Percentiles rank a stretch among this genome's conserved stretches.
phyloP scores from a whole-genome alignment of 2,888 invertebrate genomes.

The Euzetes globulus region DNA sequence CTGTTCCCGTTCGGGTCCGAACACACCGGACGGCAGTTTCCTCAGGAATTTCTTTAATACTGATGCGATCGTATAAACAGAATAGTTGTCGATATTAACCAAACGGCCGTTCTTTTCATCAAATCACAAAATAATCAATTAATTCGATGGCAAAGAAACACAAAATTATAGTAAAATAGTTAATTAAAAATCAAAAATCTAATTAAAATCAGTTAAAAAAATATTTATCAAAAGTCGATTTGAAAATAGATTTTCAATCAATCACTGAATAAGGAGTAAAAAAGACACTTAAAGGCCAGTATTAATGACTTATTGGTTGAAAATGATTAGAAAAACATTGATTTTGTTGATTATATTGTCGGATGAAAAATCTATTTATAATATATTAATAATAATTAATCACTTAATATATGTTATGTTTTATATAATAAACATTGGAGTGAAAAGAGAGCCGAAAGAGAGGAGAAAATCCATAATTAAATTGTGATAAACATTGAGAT shows the following conservation, averaged over 20 bases:
- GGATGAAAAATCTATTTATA: background rate
- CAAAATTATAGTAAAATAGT: background rate
- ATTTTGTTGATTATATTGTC: too few relatives aligned
- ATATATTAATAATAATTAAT: background rate
- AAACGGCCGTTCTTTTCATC: conserved; percentile 61
- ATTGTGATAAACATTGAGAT: background rate
- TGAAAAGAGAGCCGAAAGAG: background rate
- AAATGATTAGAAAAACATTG: too few relatives aligned
- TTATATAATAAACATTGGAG: background rate
- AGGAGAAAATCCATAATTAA: background rate
- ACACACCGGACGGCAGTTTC: conserved; percentile 92
- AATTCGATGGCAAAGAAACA: background rate
- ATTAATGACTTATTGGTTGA: too few relatives aligned
- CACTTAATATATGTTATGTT: background rate
- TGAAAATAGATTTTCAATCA: too few relatives aligned
- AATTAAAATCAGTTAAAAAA: background rate
- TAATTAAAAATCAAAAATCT: background rate
- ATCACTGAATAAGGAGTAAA: too few relatives aligned
- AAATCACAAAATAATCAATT: background rate
- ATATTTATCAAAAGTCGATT: background rate
- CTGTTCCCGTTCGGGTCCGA: conserved; percentile 83
- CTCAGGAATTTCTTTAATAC: conserved; percentile 95
- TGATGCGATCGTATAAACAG: conserved; percentile 95
- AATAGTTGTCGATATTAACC: conserved; percentile 88
- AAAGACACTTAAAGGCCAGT: too few relatives aligned